Evolutionary conservation across 2,113 vertebrate species (phyloP).

Genomic region (Archilochus colubris): DNA sequence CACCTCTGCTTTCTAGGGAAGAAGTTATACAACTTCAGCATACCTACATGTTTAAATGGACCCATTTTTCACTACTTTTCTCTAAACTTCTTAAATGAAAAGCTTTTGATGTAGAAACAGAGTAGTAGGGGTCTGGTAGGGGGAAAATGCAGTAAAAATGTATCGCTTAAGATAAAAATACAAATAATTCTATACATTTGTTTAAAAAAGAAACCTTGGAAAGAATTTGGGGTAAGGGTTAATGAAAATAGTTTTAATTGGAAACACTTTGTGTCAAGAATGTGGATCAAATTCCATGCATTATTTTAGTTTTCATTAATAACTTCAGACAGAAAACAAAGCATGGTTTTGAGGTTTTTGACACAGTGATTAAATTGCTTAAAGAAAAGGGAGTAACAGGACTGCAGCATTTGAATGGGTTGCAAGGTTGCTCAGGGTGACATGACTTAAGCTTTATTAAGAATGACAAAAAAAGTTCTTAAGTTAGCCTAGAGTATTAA

Average conservation of each 20-base stretch:
- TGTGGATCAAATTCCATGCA: neutral
- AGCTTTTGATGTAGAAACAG: neutral
- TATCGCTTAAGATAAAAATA: neutral
- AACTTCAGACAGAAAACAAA: neutral
- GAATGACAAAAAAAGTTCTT: neutral
- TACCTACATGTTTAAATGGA: neutral
- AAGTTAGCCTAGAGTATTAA: neutral
- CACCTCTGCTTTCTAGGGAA: neutral
- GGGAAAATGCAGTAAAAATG: neutral
- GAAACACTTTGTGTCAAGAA: neutral
- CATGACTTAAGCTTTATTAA: slow-evolving; percentile 18
- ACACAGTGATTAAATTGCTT: neutral
- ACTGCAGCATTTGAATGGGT: neutral
- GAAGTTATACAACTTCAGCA: neutral
- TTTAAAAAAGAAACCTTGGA: neutral
- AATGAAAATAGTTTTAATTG: neutral
- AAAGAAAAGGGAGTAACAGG: neutral
- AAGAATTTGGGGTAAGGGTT: neutral
- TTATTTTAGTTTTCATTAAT: slow-evolving; percentile 19
- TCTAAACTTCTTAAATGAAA: neutral
- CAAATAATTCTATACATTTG: neutral
- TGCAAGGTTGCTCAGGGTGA: neutral
- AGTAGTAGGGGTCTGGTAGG: neutral
- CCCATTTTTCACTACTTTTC: neutral
- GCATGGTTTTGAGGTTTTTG: neutral